Base-by-base conservation (phyloP, 2,113 vertebrate species). In the Nyctereutes procyonoides region DNA sequence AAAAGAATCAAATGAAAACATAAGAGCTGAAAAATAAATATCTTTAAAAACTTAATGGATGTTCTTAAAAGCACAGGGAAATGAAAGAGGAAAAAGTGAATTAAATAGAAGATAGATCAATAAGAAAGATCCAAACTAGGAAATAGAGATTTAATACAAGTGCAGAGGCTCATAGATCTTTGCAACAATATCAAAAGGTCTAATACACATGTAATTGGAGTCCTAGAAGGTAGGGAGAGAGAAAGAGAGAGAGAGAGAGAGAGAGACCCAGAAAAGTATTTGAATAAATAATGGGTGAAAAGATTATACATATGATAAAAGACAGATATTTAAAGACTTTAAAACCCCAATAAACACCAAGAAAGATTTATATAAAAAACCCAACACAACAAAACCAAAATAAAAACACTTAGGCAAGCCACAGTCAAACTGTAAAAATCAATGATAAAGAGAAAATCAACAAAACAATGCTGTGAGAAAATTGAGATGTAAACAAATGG, bases 341-440 rank as follows among this genome's bases (percentile, higher is more conserved):
- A 69, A 96, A 95, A 79, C 11, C 20, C 88, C 22, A 77, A 74
- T 77, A 90, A 74, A 93, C 2, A 63, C 28, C 15, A 85, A 80
- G 28, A 82, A 60, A 84, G 22, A 56, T 90, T 86, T 80, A 63
- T 63, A 73, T 80, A 11, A 38, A 11, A 93, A 69, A 17, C n/a
- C 88, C 28, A 51, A 51, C 3, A 32, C 89, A 84, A 55, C 17
- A 32, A 74, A 71, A 43, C 43, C 6, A 38, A 76, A n/a, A 63
- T 55, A 96, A 82, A 92, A 95, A 24, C 65, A 35, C 35, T 58
- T 35, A 51, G 14, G 62, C 28, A 62, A 71, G 26, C 69, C 35
- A 35, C 62, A 71, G 60, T 84, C n/a, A 89, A 92, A 95, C 10
- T 62, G 53, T 65, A 32, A 71, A 89, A 93, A 89, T 95, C 32